Base-by-base conservation (phyloP, 2,797 vertebrate genomes). In the Micropoecilia bifurca region DNA sequence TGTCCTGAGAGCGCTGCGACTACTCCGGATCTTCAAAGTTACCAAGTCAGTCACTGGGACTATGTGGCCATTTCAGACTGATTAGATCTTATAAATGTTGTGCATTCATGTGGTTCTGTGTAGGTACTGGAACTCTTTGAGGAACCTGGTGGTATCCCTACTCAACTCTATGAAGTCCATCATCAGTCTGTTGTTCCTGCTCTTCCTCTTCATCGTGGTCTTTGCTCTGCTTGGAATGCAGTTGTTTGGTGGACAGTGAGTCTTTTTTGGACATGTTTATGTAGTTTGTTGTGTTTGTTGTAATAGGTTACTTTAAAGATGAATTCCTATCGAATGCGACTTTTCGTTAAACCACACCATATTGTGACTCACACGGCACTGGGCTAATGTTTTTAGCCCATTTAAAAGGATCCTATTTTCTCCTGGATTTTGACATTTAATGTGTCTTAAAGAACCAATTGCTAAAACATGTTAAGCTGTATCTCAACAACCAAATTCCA, bases 161-260 rank as follows among this genome's bases (percentile, higher is more conserved):
- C 96, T 99, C 39, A 99, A 97, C 93, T 99, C 98, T 76, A 99
- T 99, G 98, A 99, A 99, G 89, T 99, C 98, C 74, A 99, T 99
- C 90, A 97, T 99, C 95, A 99, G 98, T 90, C 93, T 99, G 77
- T 93, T 99, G 25, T 99, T 99, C 93, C 95, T 99, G 79, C 97
- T 99, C 2, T 99, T 99, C 91, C 97, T 99, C 73, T 99, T 99
- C 95, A 99, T 99, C 0, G 98, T 99, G 81, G 98, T 99, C 84
- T 99, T 99, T 1, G 98, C 98, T 61, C 89, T 99, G 90, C 95
- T 99, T 87, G 98, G 98, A 79, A 99, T 99, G 98, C 98, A 99
- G 93, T 97, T 99, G 66, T 99, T 99, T 12, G 98, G 98, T 63
- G 98, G 98, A 85, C 97, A 98, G 98, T 99, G 88, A 97, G 97